phyloP scores from a whole-genome alignment of 2,888 invertebrate species.

The Meloe dianella region DNA sequence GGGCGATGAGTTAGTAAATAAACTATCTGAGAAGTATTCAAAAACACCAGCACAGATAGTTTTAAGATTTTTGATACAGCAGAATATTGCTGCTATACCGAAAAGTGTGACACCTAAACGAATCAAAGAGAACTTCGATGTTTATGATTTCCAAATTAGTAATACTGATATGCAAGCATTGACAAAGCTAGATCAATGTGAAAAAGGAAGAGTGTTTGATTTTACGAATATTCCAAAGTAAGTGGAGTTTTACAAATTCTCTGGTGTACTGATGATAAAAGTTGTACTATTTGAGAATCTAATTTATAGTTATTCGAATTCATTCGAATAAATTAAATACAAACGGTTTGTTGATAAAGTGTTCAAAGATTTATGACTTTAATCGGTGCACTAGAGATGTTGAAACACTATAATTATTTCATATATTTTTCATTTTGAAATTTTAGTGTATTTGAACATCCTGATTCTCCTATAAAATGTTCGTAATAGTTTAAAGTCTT shows the following conservation, averaged over 20 bases:
- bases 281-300: neutral
- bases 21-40: conserved; percentile 38
- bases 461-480: no score
- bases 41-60: conserved; percentile 73
- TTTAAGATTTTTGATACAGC: conserved; percentile 72
- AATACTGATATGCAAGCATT: conserved; percentile 5
- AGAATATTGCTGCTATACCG: conserved; percentile 75
- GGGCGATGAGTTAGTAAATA: conserved; percentile 56
- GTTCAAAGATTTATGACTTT: no score
- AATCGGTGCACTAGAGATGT: no score
- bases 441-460: neutral
- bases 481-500: no score
- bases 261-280: no score
- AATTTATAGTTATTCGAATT: no score
- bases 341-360: no score
- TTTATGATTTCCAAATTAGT: conserved; percentile 71
- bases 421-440: neutral
- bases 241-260: neutral
- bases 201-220: conserved; percentile 60
- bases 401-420: no score
- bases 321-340: no score
- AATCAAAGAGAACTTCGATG: conserved; percentile 74
- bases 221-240: conserved; percentile 37
- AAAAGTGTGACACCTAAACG: conserved; percentile 77
- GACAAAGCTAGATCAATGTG: conserved; percentile 53